phyloP scores from a whole-genome alignment of 2,888 invertebrate species.

The Acrocyrtus sp. region DNA sequence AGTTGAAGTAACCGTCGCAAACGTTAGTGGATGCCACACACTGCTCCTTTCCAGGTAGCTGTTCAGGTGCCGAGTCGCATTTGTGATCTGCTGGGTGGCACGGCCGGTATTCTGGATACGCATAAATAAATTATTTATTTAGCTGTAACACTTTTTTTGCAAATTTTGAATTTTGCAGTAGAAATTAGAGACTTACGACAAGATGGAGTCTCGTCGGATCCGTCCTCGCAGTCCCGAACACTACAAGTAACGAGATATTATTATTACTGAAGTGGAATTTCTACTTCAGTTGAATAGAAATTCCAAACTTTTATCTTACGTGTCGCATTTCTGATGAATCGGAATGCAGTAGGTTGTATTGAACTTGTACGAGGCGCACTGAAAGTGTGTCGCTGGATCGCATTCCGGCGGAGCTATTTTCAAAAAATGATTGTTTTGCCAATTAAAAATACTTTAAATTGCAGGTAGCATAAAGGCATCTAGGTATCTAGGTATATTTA shows the following conservation, averaged over 20 bases:
- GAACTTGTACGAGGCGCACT: constrained; percentile 93
- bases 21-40: constrained; percentile 89
- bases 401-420: constrained; percentile 96
- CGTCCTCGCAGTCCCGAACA: constrained; percentile 91
- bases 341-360: constrained; percentile 97
- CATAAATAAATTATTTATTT: constrained; percentile 45
- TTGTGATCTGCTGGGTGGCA: constrained; percentile 89
- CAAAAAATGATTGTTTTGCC: constrained; percentile 64
- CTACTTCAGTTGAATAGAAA: not conserved
- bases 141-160: not conserved
- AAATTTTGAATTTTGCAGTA: not conserved
- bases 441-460: constrained; percentile 5
- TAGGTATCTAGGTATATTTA: not conserved
- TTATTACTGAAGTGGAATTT: not conserved
- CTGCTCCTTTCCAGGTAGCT: constrained; percentile 67
- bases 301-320: constrained; percentile 63
- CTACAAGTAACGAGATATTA: constrained; percentile 68
- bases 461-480: not conserved
- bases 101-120: constrained; percentile 82
- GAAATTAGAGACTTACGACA: constrained; percentile 91
- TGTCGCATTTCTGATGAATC: constrained; percentile 92
- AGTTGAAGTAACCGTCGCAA: constrained; percentile 93
- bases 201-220: constrained; percentile 87
- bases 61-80: constrained; percentile 68
- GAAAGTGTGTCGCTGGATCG: constrained; percentile 84